Evolutionary conservation across 2,888 invertebrate species (phyloP), one percentile per base, ranked within the genome.

Genomic region (Cheilosia scutellata): DNA sequence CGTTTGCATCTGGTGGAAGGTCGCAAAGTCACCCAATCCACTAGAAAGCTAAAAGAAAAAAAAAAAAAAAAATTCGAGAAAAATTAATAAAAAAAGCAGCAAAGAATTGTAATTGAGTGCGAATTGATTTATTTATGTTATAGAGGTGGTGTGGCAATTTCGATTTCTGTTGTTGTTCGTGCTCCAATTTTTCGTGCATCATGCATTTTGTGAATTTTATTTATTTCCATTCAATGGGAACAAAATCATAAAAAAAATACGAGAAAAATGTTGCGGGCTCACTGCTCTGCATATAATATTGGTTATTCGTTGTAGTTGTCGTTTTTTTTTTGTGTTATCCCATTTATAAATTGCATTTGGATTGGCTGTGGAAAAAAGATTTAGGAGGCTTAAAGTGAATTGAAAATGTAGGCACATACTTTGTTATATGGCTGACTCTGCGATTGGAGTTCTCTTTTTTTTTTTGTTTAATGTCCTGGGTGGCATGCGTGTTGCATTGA

Each of bases 91-190:
- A 82, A 86, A 82, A 86, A 72, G 68, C 70, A 66, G 76, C 87
- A 88, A 80, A 82, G 87, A 76, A 82, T 82, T 86, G 86, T 88
- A 88, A 88, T 88, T 88, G 88, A 87, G 88, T 88, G 88, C 86
- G 86, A 88, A 84, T 77, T 87, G 87, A 88, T 87, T 88, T 88
- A 88, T 88, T 88, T 88, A 88, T 87, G 72, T 87, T 83, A 60
- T 68, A 63, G 47, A n/a, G 51, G 47, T 47, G 63, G 47, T 60
- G 58, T 37, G 62, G 16, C 62, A 65, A 82, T 72, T 82, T 86
- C 72, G 66, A 86, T 86, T 80, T 86, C 86, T 62, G 82, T 74
- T 82, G 77, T 82, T 82, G 87, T 82, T 82, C 77, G 87, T 87
- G 87, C 87, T 87, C 87, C 87, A 87, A 82, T 87, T 87, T 87